phyloP scores from a whole-genome alignment of 2,797 vertebrate species.

The Myripristis murdjan region DNA sequence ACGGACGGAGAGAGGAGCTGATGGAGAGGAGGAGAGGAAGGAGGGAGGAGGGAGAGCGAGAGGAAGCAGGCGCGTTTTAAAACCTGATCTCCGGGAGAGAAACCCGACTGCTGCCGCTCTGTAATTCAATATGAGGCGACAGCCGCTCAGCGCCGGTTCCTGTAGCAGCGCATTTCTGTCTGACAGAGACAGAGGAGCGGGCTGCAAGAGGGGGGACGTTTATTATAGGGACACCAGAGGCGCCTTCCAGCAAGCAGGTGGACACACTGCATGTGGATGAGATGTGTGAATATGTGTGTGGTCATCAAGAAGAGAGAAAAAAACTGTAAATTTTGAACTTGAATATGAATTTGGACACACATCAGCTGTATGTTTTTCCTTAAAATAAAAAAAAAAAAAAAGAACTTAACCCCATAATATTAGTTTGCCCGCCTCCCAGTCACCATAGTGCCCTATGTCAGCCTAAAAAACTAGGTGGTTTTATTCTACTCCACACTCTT shows the following conservation, averaged over 20 bases:
- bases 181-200: conserved; percentile 5
- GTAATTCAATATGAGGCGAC: conserved; percentile 60
- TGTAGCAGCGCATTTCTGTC: conserved; percentile 21
- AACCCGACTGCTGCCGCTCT: conserved; percentile 52
- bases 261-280: conserved; percentile 11
- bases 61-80: neutral
- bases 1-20: neutral
- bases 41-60: neutral
- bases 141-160: conserved; percentile 48
- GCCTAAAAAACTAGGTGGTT: no score
- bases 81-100: conserved; percentile 62
- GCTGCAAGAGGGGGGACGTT: neutral
- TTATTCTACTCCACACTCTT: no score
- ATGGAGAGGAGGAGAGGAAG: neutral
- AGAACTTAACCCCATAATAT: no score
- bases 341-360: no score
- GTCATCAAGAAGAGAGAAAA: no score
- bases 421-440: no score
- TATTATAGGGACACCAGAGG: conserved; percentile 21
- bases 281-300: neutral
- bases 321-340: no score
- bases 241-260: conserved; percentile 44
- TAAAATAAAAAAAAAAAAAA: no score
- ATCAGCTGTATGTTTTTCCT: no score
- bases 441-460: no score